Base-by-base conservation (phyloP, 2,888 invertebrate species). In the Psococerastis gibbosa region DNA sequence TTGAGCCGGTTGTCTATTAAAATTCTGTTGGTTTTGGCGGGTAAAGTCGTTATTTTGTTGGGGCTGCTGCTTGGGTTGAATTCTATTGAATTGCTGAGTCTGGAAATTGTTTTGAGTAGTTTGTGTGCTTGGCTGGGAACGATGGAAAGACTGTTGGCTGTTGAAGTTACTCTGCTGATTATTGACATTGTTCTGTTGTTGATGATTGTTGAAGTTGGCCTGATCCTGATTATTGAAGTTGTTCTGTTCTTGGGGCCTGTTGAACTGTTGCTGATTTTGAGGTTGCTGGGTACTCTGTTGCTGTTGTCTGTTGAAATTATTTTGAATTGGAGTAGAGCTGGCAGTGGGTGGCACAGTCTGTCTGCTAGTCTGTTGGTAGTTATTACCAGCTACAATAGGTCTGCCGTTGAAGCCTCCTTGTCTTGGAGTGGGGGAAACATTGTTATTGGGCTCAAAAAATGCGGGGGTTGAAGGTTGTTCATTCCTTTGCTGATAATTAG, bases 191-290 rank as follows among this genome's bases (percentile, higher is more conserved):
- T 27, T 27, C 27, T 27, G 27, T 6, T 6, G 27, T 11, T 9
- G 8, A 9, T 6, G 27, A 17, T 41, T 45, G 35, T 45, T 42
- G 38, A 45, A 45, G 43, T 49, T 57, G 16, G 55, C 53, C 41
- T 52, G 54, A 43, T 57, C 54, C 43, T 53, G 53, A 46, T 54
- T 55, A 2, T 52, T 54, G 43, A 54, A 58, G 35, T 60, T 59
- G 27, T 27, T 27, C 27, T 27, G 27, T 6, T 6, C 8, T 11
- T 9, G 8, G 6, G 27, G 27, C 15, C 42, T 45, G 35, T 45
- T 42, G 38, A 45, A 45, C 15, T 46, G 44, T 31, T 18, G 43
- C 38, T 33, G 46, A 38, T 27, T 27, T 11, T 27, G 27, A 11
- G 27, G 27, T 11, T 11, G 27, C 8, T 27, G 6, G 8, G 6